phyloP scores from a whole-genome alignment of 2,113 vertebrate species.

The Spilogale gracilis region DNA sequence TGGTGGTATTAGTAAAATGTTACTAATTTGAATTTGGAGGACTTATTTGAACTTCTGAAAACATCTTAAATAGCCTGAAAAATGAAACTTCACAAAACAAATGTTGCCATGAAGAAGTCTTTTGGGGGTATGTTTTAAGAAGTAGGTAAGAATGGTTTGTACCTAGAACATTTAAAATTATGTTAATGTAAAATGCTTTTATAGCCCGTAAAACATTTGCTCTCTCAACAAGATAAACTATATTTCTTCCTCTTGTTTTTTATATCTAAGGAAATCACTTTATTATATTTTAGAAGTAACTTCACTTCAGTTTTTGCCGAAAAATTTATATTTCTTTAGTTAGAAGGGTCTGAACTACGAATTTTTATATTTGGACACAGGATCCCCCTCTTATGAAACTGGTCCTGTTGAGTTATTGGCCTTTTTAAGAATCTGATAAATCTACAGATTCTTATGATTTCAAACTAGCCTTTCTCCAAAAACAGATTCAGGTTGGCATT shows the following conservation, averaged over 20 bases:
- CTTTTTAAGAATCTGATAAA: background rate
- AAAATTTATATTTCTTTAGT: constrained; percentile 43
- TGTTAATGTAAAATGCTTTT: constrained; percentile 20
- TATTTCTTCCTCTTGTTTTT: background rate
- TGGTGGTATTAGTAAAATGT: background rate
- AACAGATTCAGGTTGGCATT: constrained; percentile 16
- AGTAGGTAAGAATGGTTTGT: constrained; percentile 24
- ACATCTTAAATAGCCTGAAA: constrained; percentile 29
- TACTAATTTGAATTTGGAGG: constrained; percentile 32
- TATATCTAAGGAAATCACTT: constrained; percentile 11
- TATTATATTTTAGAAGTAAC: constrained; percentile 33
- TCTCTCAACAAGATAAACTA: background rate
- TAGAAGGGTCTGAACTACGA: constrained; percentile 34
- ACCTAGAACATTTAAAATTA: constrained; percentile 23
- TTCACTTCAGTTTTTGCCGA: constrained; percentile 46
- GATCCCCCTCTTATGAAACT: background rate
- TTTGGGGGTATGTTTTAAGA: background rate
- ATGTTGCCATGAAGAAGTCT: background rate
- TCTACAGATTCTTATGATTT: background rate
- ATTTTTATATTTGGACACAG: constrained; percentile 36
- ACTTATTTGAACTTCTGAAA: constrained; percentile 1
- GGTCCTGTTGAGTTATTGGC: background rate
- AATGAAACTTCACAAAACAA: constrained; percentile 34
- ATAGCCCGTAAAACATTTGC: background rate
- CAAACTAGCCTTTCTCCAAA: background rate